Evolutionary conservation across 2,888 invertebrate genomes (phyloP), one percentile per base, ranked within the genome.

Genomic region (Exocentrus adspersus): DNA sequence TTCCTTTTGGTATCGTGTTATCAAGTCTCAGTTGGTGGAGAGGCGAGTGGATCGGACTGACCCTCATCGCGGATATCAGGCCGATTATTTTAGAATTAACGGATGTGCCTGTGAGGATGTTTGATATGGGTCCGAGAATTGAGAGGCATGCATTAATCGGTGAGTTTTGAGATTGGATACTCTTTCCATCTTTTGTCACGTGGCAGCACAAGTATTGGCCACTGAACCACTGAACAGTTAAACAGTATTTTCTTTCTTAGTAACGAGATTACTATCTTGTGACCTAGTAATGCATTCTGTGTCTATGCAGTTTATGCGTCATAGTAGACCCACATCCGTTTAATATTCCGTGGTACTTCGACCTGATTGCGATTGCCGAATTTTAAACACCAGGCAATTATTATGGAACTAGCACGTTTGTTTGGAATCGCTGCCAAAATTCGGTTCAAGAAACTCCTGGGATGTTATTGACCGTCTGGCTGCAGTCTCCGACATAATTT

Each of bases 21-120:
- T 86, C 86, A 72, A 84, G 87, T 70, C 83, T 87, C 71, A 86
- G 86, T 61, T 88, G 88, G 88, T 88, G 87, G 83, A 84, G 86
- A 24, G 87, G 87, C 5, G 89, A 89, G 80, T 87, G 87, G 86
- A 86, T 88, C 65, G 88, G 88, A 56, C 85, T 88, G 66, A 87
- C 88, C 9, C 82, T 89, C 65, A 84, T 84, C 45, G 87, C 86
- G 21, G 86, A 86, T 65, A 80, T 89, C 19, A 77, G 79, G 43
- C 81, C 86, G 1, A 85, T 75, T 54, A 59, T 76, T 21, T 50
- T 46, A 20, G 68, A 71, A 66, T 37, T 74, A 20, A 17, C 67
- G 16, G 57, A 57, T 19, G 12, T 57, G 37, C 57, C 53, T 20
- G 42, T 60, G 24, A 43, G 16, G 12, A 52, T 48, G 54, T 46